Base-by-base conservation (phyloP, 2,888 invertebrate species). In the Drosophila heteroneura region DNA sequence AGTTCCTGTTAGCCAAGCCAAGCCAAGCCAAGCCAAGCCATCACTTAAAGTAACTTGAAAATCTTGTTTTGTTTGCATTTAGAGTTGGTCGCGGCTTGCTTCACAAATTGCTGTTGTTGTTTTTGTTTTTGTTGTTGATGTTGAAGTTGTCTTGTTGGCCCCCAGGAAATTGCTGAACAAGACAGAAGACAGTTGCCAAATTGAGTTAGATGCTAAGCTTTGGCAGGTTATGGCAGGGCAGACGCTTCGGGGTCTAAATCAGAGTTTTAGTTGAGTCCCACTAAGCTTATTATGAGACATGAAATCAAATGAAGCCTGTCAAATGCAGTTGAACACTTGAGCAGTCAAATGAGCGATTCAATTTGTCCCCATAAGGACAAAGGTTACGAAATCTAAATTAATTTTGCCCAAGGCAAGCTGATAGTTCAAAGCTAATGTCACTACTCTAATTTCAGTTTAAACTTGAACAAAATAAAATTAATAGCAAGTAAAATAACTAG, bases 241-340 rank as follows among this genome's bases (percentile, higher is more conserved):
- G 9, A n/a, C 39, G 74, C 70, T 69, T 19, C 19, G 56, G 75
- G 80, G 70, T 66, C 47, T 26, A 71, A 66, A 69, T 30, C 52
- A 54, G 58, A 76, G 70, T 76, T 70, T 47, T 44, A 61, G 62
- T 56, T 22, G 62, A 80, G 63, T 74, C 82, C 67, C 65, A 39
- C 73, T 90, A 88, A 82, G 90, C 90, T 89, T 85, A 80, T 89
- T 85, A 85, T 76, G 70, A 16, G 78, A 81, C 81, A 70, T 65
- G 81, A 75, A 86, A 90, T 90, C 90, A 88, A 86, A 85, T 88
- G 79, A 86, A 88, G 85, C 76, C 81, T 81, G 85, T 90, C 85
- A 86, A 86, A 85, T 90, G 85, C 90, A 90, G 72, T 76, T 76
- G 63, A 80, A 76, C 79, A 63, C 65, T 68, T 74, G 56, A 78